phyloP scores from a whole-genome alignment of 2,113 vertebrate genomes.

The Lutjanus erythropterus region DNA sequence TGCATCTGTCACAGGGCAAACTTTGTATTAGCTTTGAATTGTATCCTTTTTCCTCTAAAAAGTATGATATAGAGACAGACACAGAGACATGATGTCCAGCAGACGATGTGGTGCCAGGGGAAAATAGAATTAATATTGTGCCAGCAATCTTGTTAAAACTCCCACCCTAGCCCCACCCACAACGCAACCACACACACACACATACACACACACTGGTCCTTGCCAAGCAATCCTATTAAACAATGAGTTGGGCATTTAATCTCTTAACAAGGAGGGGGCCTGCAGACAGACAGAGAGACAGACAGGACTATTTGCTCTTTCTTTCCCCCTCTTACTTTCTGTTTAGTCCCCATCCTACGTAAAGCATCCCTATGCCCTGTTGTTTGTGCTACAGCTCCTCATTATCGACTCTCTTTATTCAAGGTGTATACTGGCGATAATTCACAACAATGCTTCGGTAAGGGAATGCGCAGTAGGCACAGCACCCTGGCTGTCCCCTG shows the following conservation, averaged over 20 bases:
- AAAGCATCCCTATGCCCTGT: conserved; percentile 8
- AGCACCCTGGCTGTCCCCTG: conserved; percentile 3
- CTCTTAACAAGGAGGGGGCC: conserved; percentile 59
- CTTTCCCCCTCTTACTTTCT: conserved; percentile 24
- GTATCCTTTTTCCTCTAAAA: conserved; percentile 32
- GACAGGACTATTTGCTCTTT: conserved; percentile 50
- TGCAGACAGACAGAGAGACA: conserved; percentile 53
- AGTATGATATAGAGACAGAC: conserved; percentile 19
- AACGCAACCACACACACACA: conserved; percentile 39
- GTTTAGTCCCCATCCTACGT: conserved; percentile 42
- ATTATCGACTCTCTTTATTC: conserved; percentile 58
- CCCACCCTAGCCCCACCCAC: conserved; percentile 57
- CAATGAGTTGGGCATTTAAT: conserved; percentile 72
- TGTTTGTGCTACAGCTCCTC: conserved; percentile 40
- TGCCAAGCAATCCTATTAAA: conserved; percentile 81
- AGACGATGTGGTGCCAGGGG: conserved; percentile 59
- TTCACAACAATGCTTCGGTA: conserved; percentile 22
- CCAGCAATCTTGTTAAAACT: conserved; percentile 73
- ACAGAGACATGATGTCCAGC: conserved; percentile 49
- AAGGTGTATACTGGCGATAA: conserved; percentile 49
- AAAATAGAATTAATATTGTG: conserved; percentile 68
- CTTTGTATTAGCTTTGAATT: conserved; percentile 19
- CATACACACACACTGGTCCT: conserved; percentile 29
- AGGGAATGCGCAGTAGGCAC: conserved; percentile 16
- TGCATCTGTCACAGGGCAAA: conserved; percentile 13